A percentile compares a stretch with the other conserved stretches of the same genome.
Conservation (phyloP, 2,797 vertebrate species). For the Diplodus sargus region DNA sequence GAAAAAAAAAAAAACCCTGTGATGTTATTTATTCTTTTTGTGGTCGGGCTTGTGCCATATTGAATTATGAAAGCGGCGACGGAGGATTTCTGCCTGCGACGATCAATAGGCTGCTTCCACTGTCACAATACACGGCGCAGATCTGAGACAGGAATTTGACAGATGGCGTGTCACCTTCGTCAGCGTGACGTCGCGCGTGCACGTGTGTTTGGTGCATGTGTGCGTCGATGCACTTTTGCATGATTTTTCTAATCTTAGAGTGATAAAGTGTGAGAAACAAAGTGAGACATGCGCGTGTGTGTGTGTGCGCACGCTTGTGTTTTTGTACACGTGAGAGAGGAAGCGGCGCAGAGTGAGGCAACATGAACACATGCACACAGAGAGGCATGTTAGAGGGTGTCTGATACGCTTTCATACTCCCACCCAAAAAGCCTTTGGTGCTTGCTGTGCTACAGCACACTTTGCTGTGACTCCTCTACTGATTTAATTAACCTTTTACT, state of each 20-base stretch:
- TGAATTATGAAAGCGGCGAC: slow-evolving; percentile 78
- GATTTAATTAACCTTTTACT: slow-evolving; percentile 82
- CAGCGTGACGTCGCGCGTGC: slow-evolving; percentile 61
- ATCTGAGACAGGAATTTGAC: slow-evolving; percentile 77
- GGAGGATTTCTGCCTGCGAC: slow-evolving; percentile 64
- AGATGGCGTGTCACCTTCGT: slow-evolving; percentile 79
- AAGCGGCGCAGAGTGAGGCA: slow-evolving; percentile 49
- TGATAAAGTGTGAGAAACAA: slow-evolving; percentile 62
- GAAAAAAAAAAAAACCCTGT: slow-evolving; percentile 12
- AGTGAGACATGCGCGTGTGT: slow-evolving; percentile 19
- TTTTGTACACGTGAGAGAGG: neutral
- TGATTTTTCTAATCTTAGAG: slow-evolving; percentile 63
- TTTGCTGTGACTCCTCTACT: slow-evolving; percentile 69
- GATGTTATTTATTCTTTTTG: slow-evolving; percentile 76
- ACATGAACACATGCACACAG: slow-evolving; percentile 53
- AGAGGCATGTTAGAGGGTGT: slow-evolving; percentile 63
- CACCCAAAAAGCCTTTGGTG: slow-evolving; percentile 74
- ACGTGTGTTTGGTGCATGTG: neutral
- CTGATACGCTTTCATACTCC: slow-evolving; percentile 73
- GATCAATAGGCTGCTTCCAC: slow-evolving; percentile 77
- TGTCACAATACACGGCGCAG: slow-evolving; percentile 64
- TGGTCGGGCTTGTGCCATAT: slow-evolving; percentile 64
- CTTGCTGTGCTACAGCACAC: slow-evolving; percentile 71
- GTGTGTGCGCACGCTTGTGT: neutral
- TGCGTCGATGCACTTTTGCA: slow-evolving; percentile 23